Evolutionary conservation across 2,797 vertebrate genomes (phyloP).

Genomic region (Pogonophryne albipinna): DNA sequence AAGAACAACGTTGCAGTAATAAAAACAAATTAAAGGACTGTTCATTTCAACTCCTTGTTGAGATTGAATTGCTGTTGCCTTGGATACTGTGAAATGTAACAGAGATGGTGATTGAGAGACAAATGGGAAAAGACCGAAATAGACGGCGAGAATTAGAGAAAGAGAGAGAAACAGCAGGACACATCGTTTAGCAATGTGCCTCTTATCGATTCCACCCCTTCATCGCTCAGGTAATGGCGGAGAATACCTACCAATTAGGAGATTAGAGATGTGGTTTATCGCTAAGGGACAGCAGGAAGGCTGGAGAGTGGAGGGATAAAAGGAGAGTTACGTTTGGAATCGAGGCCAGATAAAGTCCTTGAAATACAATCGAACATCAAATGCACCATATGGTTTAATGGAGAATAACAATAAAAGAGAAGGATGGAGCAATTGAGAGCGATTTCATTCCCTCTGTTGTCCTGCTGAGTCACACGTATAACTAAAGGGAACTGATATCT

Average conservation of each 20-base stretch:
- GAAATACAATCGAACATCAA: conserved; percentile 36
- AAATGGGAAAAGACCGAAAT: conserved; percentile 40
- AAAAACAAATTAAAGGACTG: conserved; percentile 67
- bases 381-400: conserved; percentile 48
- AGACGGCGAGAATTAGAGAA: conserved; percentile 43
- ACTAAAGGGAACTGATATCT: conserved; percentile 64
- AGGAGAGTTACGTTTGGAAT: conserved; percentile 10
- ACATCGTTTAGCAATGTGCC: conserved; percentile 65
- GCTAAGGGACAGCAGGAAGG: conserved; percentile 50
- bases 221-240: conserved; percentile 71
- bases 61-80: conserved; percentile 64
- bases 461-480: conserved; percentile 55
- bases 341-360: conserved; percentile 18
- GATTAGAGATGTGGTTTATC: conserved; percentile 69
- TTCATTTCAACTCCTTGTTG: conserved; percentile 41
- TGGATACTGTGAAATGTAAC: conserved; percentile 67
- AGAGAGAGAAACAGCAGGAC: conserved; percentile 56
- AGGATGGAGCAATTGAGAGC: conserved; percentile 33
- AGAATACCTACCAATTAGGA: conserved; percentile 75
- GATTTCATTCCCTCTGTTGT: conserved; percentile 37
- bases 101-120: conserved; percentile 38
- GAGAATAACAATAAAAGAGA: conserved; percentile 30
- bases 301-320: conserved; percentile 11
- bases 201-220: conserved; percentile 71
- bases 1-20: conserved; percentile 55